Base-by-base conservation (phyloP, 2,888 invertebrate species). In the Parasteatoda lunata region DNA sequence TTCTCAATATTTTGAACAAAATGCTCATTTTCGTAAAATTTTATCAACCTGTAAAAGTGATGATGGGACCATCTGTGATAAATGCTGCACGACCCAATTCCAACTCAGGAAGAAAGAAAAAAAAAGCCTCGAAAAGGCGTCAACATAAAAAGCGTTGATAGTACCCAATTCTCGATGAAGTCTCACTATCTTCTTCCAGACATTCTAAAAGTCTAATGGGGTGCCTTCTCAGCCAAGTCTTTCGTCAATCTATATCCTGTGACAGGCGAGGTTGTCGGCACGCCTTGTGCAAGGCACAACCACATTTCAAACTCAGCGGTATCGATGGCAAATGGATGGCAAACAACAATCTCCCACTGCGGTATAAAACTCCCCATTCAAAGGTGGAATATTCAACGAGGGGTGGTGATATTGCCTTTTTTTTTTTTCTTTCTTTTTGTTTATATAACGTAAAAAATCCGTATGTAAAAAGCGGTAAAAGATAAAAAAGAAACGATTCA, bases 181-280 rank as follows among this genome's bases (percentile, higher is more conserved):
- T 9, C n/a, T 59, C 59, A 9, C 59, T 59, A 59, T 59, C 59
- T 59, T n/a, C 59, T 13, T 9, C 8, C 59, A 59, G 59, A 59
- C 59, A 59, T n/a, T 13, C 59, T 59, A n/a, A 59, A n/a, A 6
- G 59, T 4, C 59, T 7, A 7, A 13, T 59, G 7, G 59, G 7
- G 59, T 59, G 59, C 7, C 59, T 59, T 59, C 59, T 9, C 0
- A 59, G 59, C 59, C 30, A 7, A 59, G 59, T 59, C 30, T 59
- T 59, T 59, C 59, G 59, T 59, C 59, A 59, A 59, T 59, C 59
- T n/a, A 59, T 59, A 59, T 59, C 59, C 59, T n/a, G 59, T 59
- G 59, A 59, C 59, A 59, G 59, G 59, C n/a, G 3, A 30, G 59
- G 59, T 5, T 59, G 59, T 59, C 59, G 59, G 59, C 59, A 59